phyloP scores from a whole-genome alignment of 2,797 vertebrate genomes.

The Sardinella longiceps region DNA sequence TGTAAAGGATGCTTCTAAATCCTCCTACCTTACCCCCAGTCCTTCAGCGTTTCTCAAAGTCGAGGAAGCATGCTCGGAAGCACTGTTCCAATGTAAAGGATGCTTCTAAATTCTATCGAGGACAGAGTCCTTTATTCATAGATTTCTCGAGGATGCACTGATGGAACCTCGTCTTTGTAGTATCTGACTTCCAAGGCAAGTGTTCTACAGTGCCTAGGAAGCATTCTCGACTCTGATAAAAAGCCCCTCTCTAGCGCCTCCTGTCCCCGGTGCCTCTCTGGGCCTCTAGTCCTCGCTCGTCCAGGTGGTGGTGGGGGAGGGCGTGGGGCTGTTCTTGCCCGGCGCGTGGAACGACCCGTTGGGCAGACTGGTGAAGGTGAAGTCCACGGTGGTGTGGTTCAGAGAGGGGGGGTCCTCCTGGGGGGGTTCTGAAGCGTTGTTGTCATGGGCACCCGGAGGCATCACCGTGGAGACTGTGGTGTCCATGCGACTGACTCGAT shows the following conservation, averaged over 20 bases:
- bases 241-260: not conserved
- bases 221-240: too few relatives aligned
- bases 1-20: too few relatives aligned
- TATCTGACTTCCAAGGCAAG: too few relatives aligned
- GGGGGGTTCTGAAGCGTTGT: not conserved
- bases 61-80: too few relatives aligned
- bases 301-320: slow-evolving; percentile 6
- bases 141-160: too few relatives aligned
- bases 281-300: not conserved
- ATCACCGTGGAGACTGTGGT: slow-evolving; percentile 76
- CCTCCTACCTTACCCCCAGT: too few relatives aligned
- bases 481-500: slow-evolving; percentile 83
- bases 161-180: too few relatives aligned
- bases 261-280: not conserved
- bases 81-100: too few relatives aligned
- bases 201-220: not conserved
- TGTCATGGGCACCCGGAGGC: slow-evolving; percentile 46
- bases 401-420: slow-evolving; percentile 66
- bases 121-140: too few relatives aligned
- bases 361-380: slow-evolving; percentile 67
- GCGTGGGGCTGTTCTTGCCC: slow-evolving; percentile 59
- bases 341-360: slow-evolving; percentile 61
- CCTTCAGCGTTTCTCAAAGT: too few relatives aligned
- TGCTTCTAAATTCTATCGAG: too few relatives aligned
- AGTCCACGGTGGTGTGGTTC: slow-evolving; percentile 62